A percentile compares a stretch with the other conserved stretches of the same genome.
phyloP scores from a whole-genome alignment of 2,113 vertebrate species.

The Pelodiscus sinensis region DNA sequence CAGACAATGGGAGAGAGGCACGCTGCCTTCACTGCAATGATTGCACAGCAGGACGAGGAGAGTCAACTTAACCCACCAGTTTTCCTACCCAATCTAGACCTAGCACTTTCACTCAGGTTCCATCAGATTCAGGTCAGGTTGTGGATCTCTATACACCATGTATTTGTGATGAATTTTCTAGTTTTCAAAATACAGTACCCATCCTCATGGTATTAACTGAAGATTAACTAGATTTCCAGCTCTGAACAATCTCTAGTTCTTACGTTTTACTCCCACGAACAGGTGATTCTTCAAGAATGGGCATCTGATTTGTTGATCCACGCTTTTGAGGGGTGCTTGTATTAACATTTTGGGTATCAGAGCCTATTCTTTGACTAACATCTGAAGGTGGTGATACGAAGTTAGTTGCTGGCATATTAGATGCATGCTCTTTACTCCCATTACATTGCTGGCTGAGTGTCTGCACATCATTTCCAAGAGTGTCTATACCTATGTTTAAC shows the following conservation, averaged over 20 bases:
- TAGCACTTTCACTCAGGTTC: not conserved
- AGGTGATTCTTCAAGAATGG: conserved; percentile 87
- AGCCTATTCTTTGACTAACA: conserved; percentile 54
- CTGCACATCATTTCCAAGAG: conserved; percentile 85
- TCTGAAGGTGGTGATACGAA: conserved; percentile 73
- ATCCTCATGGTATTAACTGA: not conserved
- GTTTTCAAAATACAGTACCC: not conserved
- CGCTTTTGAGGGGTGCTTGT: conserved; percentile 86
- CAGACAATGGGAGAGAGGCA: not conserved
- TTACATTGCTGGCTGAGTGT: conserved; percentile 86
- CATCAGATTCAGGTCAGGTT: not conserved
- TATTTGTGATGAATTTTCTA: not conserved
- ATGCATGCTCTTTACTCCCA: conserved; percentile 76
- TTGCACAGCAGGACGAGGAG: not conserved
- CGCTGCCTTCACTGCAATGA: not conserved
- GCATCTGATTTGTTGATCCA: conserved; percentile 77
- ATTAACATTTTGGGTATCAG: conserved; percentile 68
- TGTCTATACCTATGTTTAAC: conserved; percentile 94
- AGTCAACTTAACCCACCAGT: not conserved
- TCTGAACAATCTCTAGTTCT: conserved; percentile 44
- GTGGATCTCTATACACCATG: not conserved
- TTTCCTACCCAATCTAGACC: not conserved
- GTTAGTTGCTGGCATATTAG: conserved; percentile 63
- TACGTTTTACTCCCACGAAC: conserved; percentile 84
- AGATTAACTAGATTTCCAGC: not conserved